phyloP scores from a whole-genome alignment of 1,140 invertebrate species.

The Drosophila eugracilis region DNA sequence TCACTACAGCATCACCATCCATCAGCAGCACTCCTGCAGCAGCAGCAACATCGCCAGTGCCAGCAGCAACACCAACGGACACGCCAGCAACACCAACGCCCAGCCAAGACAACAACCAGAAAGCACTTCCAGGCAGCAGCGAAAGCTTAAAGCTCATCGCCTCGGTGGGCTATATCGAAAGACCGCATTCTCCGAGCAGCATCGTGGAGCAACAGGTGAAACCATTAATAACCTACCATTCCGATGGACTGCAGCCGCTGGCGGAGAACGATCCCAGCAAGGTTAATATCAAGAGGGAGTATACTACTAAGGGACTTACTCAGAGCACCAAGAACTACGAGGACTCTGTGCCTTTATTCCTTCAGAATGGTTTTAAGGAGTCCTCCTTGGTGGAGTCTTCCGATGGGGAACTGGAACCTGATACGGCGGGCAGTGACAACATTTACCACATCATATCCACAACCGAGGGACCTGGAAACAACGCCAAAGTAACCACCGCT shows the following conservation, averaged over 20 bases:
- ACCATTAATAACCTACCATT: conserved; percentile 56
- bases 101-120: conserved; percentile 64
- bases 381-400: conserved; percentile 38
- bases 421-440: conserved; percentile 76
- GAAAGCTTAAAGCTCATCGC: conserved; percentile 80
- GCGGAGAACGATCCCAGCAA: conserved; percentile 73
- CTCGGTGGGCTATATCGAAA: conserved; percentile 63
- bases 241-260: conserved; percentile 52
- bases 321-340: conserved; percentile 10
- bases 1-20: conserved; percentile 13
- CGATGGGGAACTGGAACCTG: conserved; percentile 60
- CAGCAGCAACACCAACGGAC: conserved; percentile 45
- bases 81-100: conserved; percentile 17
- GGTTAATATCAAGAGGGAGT: conserved; percentile 78
- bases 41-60: conserved; percentile 1
- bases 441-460: conserved; percentile 82
- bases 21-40: not conserved
- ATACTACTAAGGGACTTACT: conserved; percentile 63
- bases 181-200: conserved; percentile 18
- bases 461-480: conserved; percentile 62
- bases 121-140: conserved; percentile 54
- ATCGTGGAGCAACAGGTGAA: conserved; percentile 28
- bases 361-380: conserved; percentile 59
- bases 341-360: conserved; percentile 22
- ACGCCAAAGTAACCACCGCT: conserved; percentile 18